Percentiles rank a stretch among this genome's conserved stretches.
Conservation (phyloP, 2,797 vertebrate species). For the Smutsia gigantea region DNA sequence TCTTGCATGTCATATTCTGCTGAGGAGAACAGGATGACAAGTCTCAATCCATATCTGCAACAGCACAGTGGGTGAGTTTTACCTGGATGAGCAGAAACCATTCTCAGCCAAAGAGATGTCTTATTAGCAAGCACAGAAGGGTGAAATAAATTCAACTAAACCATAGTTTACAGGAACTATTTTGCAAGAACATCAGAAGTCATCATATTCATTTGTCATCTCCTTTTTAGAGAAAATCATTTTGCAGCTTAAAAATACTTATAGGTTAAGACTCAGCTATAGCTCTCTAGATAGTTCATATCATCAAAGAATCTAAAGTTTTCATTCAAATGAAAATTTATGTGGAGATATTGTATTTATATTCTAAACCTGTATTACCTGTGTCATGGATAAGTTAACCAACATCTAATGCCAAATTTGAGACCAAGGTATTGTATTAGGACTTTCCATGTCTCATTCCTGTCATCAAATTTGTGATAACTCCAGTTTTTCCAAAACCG, state of each 20-base stretch:
- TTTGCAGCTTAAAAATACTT: conserved; percentile 51
- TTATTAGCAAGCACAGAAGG: conserved; percentile 67
- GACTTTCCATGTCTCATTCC: neutral
- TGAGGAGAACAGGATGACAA: conserved; percentile 68
- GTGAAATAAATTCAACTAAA: conserved; percentile 49
- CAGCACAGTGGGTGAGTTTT: conserved; percentile 70
- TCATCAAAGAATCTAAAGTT: neutral
- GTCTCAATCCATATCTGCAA: neutral
- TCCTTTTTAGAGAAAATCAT: conserved; percentile 7
- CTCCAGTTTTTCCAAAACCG: neutral
- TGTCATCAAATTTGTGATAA: neutral
- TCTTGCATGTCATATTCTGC: conserved; percentile 57
- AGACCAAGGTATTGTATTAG: conserved; percentile 30
- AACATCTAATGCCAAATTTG: neutral
- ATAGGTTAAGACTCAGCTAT: neutral
- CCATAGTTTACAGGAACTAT: conserved; percentile 22
- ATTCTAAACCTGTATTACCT: neutral
- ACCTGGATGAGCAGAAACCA: conserved; percentile 64
- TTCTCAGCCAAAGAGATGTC: conserved; percentile 73
- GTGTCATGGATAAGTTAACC: neutral
- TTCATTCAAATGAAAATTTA: conserved; percentile 29
- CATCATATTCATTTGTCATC: neutral
- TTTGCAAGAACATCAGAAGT: conserved; percentile 45
- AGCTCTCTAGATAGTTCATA: neutral
- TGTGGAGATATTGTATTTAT: neutral